Percentiles rank a stretch among this genome's conserved stretches.
These are phyloP conservation scores for Anhinga rufa DNA, from an alignment of 2,113 vertebrate species.

Conservation along the genomic window DNA sequence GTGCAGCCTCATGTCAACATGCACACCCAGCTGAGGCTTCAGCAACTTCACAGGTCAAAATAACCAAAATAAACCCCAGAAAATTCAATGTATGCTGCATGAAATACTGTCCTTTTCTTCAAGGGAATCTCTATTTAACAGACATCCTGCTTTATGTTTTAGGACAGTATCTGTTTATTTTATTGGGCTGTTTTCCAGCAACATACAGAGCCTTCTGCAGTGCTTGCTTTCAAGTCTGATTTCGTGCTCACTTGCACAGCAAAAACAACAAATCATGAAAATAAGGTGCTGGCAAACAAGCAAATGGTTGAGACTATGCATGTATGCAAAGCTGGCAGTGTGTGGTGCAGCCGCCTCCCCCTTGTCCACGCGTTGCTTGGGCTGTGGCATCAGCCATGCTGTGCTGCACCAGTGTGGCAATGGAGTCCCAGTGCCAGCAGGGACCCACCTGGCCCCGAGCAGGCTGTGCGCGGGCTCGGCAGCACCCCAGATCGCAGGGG, in stretches of 20 bases:
- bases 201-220: background rate
- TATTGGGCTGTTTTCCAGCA: background rate
- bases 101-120: background rate
- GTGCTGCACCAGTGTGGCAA: accelerated
- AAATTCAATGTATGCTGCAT: background rate
- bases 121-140: background rate
- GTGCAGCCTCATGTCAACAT: accelerated
- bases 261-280: background rate
- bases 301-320: background rate
- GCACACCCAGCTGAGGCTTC: background rate
- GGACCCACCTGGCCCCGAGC: background rate
- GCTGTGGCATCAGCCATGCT: accelerated
- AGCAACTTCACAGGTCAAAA: background rate
- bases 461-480: accelerated
- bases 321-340: background rate
- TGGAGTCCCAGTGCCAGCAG: accelerated
- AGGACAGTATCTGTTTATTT: background rate
- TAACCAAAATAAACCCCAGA: background rate
- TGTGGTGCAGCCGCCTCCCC: no score
- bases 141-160: background rate
- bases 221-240: accelerated
- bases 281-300: background rate
- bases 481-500: no score
- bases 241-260: background rate
- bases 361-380: accelerated